phyloP scores from a whole-genome alignment of 1,140 invertebrate genomes.

The Conus betulinus region DNA sequence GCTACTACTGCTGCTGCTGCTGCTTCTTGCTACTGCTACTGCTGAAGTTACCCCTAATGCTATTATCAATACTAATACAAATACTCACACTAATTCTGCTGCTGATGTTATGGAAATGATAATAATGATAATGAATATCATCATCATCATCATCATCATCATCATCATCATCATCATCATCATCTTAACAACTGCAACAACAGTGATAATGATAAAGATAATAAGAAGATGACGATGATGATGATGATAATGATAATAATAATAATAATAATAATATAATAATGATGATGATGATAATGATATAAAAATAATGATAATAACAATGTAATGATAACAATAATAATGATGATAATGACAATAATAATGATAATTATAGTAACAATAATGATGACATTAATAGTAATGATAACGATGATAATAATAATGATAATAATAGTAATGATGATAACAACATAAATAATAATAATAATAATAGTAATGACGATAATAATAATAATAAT shows the following conservation, averaged over 20 bases:
- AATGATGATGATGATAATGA: not conserved
- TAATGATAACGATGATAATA: not conserved
- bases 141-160: too few species aligned
- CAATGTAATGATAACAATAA: not conserved
- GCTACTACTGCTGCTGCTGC: too few species aligned
- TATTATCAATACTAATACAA: too few species aligned
- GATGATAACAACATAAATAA: not conserved
- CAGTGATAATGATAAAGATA: too few species aligned
- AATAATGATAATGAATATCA: too few species aligned
- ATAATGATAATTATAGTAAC: not conserved
- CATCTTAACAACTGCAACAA: too few species aligned
- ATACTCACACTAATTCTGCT: too few species aligned
- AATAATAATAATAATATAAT: not conserved
- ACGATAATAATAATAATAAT: conserved; percentile 11
- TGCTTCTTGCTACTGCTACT: too few species aligned
- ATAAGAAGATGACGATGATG: not conserved
- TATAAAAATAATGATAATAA: not conserved
- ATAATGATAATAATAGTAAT: not conserved
- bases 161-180: too few species aligned
- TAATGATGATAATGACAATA: conserved; percentile 15
- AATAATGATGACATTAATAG: not conserved
- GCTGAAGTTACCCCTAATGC: too few species aligned
- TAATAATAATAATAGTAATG: not conserved
- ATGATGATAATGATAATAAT: conserved; percentile 18
- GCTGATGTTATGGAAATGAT: too few species aligned